Conservation (phyloP, 1,140 invertebrate species). For the Orchesella cincta region DNA sequence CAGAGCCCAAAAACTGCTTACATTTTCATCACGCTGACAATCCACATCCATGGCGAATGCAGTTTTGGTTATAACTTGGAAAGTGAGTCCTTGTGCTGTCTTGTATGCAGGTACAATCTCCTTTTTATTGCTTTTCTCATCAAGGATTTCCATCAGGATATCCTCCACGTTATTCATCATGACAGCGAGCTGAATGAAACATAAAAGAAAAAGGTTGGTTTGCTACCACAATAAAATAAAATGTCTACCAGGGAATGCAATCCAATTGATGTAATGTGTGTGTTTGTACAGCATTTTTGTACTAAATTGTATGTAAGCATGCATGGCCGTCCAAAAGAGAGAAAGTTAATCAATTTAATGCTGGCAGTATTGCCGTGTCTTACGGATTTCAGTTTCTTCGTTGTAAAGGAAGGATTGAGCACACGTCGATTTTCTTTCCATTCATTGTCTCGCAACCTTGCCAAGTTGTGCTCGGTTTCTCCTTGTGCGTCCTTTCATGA, state of each 20-base stretch:
- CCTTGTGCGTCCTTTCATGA: conserved; percentile 40
- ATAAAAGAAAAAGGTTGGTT: background rate
- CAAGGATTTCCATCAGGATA: conserved; percentile 47
- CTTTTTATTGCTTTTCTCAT: conserved; percentile 44
- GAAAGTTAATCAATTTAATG: conserved; percentile 10
- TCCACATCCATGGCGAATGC: conserved; percentile 50
- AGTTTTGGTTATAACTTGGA: conserved; percentile 50
- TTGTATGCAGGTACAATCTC: conserved; percentile 42
- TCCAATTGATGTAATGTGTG: background rate
- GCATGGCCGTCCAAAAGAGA: background rate
- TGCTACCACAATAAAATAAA: background rate
- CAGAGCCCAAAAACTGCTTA: background rate
- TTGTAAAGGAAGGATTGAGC: conserved; percentile 47
- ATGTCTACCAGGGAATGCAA: background rate
- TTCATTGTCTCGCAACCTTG: conserved; percentile 44
- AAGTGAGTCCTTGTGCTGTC: conserved; percentile 47
- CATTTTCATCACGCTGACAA: conserved; percentile 49
- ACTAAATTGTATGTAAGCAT: background rate
- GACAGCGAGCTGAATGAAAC: conserved; percentile 36
- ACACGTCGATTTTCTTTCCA: conserved; percentile 48
- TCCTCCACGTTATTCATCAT: conserved; percentile 50
- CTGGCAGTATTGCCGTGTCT: background rate
- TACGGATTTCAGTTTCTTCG: conserved; percentile 48
- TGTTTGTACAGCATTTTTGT: background rate
- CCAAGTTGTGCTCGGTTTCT: conserved; percentile 49